Percentiles rank a stretch among this genome's conserved stretches.
These are phyloP conservation scores for honey bee (Apis mellifera) DNA, from an alignment of 1,140 invertebrate species.

Conservation along the genomic window DNA sequence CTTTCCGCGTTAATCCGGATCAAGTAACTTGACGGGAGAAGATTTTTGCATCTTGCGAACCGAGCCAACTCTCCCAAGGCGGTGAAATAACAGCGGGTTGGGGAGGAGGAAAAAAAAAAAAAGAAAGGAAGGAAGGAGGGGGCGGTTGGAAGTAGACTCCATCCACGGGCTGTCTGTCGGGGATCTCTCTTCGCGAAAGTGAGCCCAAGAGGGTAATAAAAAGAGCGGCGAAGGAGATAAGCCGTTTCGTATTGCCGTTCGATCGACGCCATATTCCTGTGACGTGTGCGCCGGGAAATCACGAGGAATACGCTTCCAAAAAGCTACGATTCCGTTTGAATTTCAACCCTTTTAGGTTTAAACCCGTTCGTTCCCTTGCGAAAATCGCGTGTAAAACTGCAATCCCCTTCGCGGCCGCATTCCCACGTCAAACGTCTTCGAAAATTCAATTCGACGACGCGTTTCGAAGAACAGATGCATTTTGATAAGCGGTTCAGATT, in stretches of 20 bases:
- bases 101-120: neutral
- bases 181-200: conserved; percentile 64
- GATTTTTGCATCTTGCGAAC: conserved; percentile 19
- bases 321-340: conserved; percentile 31
- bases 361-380: neutral
- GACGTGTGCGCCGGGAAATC: conserved; percentile 48
- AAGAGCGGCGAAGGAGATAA: conserved; percentile 60
- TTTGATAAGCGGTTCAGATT: no score
- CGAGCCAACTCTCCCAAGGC: neutral
- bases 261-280: conserved; percentile 58
- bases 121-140: no score
- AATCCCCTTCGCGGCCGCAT: conserved; percentile 7
- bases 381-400: conserved; percentile 15
- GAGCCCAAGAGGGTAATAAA: conserved; percentile 69
- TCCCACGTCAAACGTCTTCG: neutral
- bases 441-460: neutral
- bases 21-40: conserved; percentile 27
- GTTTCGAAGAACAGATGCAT: no score
- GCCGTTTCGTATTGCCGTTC: conserved; percentile 63
- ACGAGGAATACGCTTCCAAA: conserved; percentile 28
- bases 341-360: no score
- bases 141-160: conserved; percentile 32
- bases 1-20: conserved; percentile 56
- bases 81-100: conserved; percentile 26
- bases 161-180: conserved; percentile 51